Percentiles rank a stretch among this genome's conserved stretches.
These are phyloP conservation scores for Takifugu rubripes DNA, from an alignment of 2,797 vertebrate genomes.

Conservation along the genomic window DNA sequence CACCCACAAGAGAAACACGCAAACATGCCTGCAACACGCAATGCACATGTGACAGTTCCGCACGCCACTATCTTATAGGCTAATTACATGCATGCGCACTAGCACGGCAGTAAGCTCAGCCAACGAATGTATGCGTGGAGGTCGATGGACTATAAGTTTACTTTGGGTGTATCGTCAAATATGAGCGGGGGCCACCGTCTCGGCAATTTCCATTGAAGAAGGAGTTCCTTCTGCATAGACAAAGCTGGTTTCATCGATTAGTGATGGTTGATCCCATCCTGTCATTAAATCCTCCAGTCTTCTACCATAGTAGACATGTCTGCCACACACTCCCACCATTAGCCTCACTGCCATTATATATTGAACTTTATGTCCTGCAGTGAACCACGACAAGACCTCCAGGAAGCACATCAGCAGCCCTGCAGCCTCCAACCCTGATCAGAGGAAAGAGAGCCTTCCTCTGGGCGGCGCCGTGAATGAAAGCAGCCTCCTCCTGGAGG, in stretches of 20 bases:
- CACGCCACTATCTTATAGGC: constrained; percentile 36
- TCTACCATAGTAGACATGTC: constrained; percentile 41
- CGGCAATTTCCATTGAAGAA: background rate
- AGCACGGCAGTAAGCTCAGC: background rate
- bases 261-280: constrained; percentile 18
- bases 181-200: background rate
- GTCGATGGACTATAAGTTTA: background rate
- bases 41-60: constrained; percentile 48
- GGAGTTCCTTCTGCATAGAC: background rate
- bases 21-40: constrained; percentile 63
- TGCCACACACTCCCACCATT: constrained; percentile 37
- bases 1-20: constrained; percentile 57
- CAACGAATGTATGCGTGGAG: background rate
- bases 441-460: constrained; percentile 63
- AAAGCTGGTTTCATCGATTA: too few relatives aligned
- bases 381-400: constrained; percentile 60
- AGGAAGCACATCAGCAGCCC: constrained; percentile 61
- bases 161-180: background rate
- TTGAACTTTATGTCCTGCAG: constrained; percentile 26
- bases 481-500: constrained; percentile 74
- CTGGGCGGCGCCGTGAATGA: constrained; percentile 50
- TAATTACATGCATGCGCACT: constrained; percentile 35
- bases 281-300: constrained; percentile 51
- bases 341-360: constrained; percentile 29
- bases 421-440: constrained; percentile 60